Evolutionary conservation across 2,888 invertebrate genomes (phyloP).

Genomic region (Lasius fuliginosus): DNA sequence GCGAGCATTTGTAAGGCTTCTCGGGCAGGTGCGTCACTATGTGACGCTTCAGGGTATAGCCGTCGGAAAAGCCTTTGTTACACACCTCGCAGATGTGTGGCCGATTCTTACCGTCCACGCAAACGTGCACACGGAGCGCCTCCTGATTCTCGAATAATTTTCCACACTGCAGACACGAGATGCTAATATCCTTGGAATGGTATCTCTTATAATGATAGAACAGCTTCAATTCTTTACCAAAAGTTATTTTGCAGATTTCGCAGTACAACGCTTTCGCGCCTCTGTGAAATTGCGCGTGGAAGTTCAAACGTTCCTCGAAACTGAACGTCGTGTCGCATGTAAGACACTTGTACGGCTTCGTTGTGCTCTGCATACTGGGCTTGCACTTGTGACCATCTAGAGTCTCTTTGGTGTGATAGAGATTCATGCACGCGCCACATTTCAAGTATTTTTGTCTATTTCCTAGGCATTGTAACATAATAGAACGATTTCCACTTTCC

Average conservation of each 20-base stretch:
- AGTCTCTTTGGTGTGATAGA: conserved; percentile 79
- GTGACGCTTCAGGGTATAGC: conserved; percentile 78
- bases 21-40: conserved; percentile 80
- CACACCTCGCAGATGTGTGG: conserved; percentile 80
- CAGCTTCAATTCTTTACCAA: conserved; percentile 78
- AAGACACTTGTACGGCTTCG: conserved; percentile 76
- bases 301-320: conserved; percentile 79
- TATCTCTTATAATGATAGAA: conserved; percentile 80
- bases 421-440: conserved; percentile 81
- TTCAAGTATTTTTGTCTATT: conserved; percentile 77
- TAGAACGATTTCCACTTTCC: conserved; percentile 59
- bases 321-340: conserved; percentile 75
- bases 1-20: conserved; percentile 79
- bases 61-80: conserved; percentile 80
- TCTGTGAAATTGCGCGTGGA: conserved; percentile 78
- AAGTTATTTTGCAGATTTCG: conserved; percentile 78
- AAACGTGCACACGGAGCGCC: conserved; percentile 74
- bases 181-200: conserved; percentile 74
- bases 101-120: conserved; percentile 78
- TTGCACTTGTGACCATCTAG: conserved; percentile 79
- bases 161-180: conserved; percentile 80
- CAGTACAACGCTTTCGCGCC: conserved; percentile 76
- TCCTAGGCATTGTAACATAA: conserved; percentile 71
- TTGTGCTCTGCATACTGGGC: conserved; percentile 75
- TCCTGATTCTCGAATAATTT: conserved; percentile 77